Base-by-base conservation (phyloP, 2,797 vertebrate species). In the Cossypha dichroa region DNA sequence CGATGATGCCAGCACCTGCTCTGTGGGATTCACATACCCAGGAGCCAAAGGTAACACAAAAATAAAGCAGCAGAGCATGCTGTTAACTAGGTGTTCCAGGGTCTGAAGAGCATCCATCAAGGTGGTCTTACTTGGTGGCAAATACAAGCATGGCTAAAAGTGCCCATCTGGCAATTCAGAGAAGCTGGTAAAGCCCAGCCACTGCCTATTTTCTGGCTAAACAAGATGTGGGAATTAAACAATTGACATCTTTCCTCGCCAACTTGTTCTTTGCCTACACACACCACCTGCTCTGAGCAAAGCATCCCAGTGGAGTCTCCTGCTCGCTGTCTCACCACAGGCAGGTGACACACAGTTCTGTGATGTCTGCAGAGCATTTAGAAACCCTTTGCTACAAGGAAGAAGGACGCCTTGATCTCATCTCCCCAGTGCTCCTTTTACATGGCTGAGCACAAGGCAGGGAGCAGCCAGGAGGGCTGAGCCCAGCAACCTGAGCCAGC, bases 1-100 rank as follows among this genome's bases (percentile, higher is more conserved):
- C 0, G 0, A 26, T 33, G 29, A 92, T 34, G 36, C 45, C 3
- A 2, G 41, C 54, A 54, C 33, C 36, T 58, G 40, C 41, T 73
- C 41, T 2, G 3, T 3, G 1, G 34, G 52, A 58, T 54, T 51
- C 64, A 34, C 60, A 49, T 2, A 40, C 17, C 13, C 52, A 58
- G 36, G 28, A n/a, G 48, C 21, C 73, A 38, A 78, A 79, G 34
- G 34, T 46, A 73, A 11, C 7, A 56, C 38, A 45, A 40, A 63
- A 26, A 41, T 74, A 41, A 64, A 8, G 25, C 38, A 41, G 45
- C 40, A 54, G 60, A 66, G 11, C 0, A 0, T 31, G 13, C 48
- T 17, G 36, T 22, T 49, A 28, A 16, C 17, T 20, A 31, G 31
- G n/a, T 21, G 58, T 26, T 45, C 38, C 33, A 43, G 14, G 36